Evolutionary conservation across 2,888 invertebrate genomes (phyloP).

Genomic region (Automeris io): DNA sequence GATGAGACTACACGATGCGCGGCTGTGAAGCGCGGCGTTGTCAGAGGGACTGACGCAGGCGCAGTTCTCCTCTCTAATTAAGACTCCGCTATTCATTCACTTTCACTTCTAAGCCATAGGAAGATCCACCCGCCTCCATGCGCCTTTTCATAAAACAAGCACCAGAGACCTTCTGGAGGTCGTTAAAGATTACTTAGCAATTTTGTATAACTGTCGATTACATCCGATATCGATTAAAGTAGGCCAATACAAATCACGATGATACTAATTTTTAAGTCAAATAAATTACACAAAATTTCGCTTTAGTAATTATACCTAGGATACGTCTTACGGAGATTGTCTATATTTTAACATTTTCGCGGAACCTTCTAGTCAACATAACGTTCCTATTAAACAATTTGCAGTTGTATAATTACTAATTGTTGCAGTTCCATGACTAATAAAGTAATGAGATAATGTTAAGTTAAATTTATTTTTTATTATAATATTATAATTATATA

Average conservation of each 20-base stretch:
- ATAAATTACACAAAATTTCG: too few relatives aligned
- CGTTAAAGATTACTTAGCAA: slow-evolving; percentile 61
- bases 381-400: too few relatives aligned
- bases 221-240: slow-evolving; percentile 4
- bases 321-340: too few relatives aligned
- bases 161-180: slow-evolving; percentile 71
- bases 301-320: too few relatives aligned
- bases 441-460: too few relatives aligned
- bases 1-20: slow-evolving; percentile 34
- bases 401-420: too few relatives aligned
- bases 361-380: too few relatives aligned
- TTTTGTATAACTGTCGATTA: slow-evolving; percentile 37
- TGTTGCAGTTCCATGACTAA: too few relatives aligned
- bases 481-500: too few relatives aligned
- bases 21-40: slow-evolving; percentile 56
- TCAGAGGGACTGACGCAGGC: slow-evolving; percentile 67
- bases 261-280: neutral
- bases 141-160: slow-evolving; percentile 48
- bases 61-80: slow-evolving; percentile 73
- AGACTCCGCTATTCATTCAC: slow-evolving; percentile 75
- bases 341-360: too few relatives aligned
- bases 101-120: slow-evolving; percentile 74
- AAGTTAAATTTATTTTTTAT: too few relatives aligned
- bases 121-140: slow-evolving; percentile 54
- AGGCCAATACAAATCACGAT: neutral